Evolutionary conservation across 2,113 vertebrate species (phyloP), one percentile per base, ranked within the genome.

Genomic region (Crotalus tigris): DNA sequence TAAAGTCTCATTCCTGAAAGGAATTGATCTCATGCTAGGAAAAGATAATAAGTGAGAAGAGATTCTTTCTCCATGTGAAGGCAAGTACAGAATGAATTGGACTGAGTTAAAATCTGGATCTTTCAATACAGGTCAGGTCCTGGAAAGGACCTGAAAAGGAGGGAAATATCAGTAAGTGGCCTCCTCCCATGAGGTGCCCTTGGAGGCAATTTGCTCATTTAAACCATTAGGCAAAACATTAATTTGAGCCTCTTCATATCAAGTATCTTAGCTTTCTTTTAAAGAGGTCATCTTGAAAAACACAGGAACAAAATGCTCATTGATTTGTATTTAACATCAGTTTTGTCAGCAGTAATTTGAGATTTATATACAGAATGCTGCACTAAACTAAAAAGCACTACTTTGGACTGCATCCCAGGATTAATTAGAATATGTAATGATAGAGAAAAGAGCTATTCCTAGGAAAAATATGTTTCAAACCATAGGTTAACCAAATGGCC

Each of bases 301-400:
- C 15, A 85, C 57, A 88, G 61, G 75, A 96, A 94, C 87, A 93
- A 91, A 96, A 96, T 49, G 17, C 55, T 85, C 93, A 97, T 87
- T 88, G 91, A 96, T 96, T 96, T 96, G 91, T 64, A 96, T 93
- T 95, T 95, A 85, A 81, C 11, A 46, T 96, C 94, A 53, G 92
- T 96, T 96, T 94, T 88, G 88, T 95, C 96, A 97, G 95, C 96
- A 96, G 87, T 95, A 97, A 97, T 94, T 96, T 89, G 94, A 95
- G 89, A 95, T 95, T 96, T 95, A 90, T 89, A 94, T 24, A 33
- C 87, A 95, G 93, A 95, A 93, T 69, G 93, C 93, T 96, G 90
- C 46, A 91, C 2, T 89, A 87, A 93, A n/a, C 2, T 93, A 94
- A 94, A 95, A 94, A 95, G 92, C 91, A 58, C 12, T 94, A 96